A percentile compares a stretch with the other conserved stretches of the same genome.
phyloP scores from a whole-genome alignment of 1,140 invertebrate species.

The Lordiphosa clarofinis region DNA sequence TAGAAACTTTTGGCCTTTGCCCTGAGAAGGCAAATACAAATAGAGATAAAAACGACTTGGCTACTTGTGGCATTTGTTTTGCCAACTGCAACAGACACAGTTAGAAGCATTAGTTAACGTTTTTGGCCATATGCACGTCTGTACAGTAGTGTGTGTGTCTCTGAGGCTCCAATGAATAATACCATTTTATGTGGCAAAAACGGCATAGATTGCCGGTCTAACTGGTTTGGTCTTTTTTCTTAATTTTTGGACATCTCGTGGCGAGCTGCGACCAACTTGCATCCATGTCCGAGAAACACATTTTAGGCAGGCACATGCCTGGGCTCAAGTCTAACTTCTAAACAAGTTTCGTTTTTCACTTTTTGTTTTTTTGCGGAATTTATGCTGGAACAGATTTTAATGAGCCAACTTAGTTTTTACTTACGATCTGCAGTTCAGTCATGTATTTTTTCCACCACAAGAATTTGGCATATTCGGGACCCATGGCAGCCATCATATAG shows the following conservation, averaged over 20 bases:
- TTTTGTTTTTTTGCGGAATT: slow-evolving; percentile 20
- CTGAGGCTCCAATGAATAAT: slow-evolving; percentile 44
- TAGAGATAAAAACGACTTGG: slow-evolving; percentile 38
- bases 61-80: slow-evolving; percentile 44
- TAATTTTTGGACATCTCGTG: slow-evolving; percentile 26
- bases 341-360: slow-evolving; percentile 51
- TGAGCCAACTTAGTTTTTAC: slow-evolving; percentile 55
- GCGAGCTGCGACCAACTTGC: slow-evolving; percentile 31
- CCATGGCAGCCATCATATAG: slow-evolving; percentile 94
- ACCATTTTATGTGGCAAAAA: slow-evolving; percentile 59
- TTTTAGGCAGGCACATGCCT: slow-evolving; percentile 43
- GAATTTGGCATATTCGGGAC: slow-evolving; percentile 93
- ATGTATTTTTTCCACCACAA: slow-evolving; percentile 98
- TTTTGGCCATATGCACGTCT: slow-evolving; percentile 28
- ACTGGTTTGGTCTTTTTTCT: slow-evolving; percentile 56
- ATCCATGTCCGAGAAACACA: slow-evolving; percentile 50
- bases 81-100: slow-evolving; percentile 62
- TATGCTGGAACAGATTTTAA: slow-evolving; percentile 59
- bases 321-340: slow-evolving; percentile 39
- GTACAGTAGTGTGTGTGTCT: slow-evolving; percentile 41
- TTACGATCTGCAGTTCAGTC: slow-evolving; percentile 93
- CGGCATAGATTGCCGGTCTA: slow-evolving; percentile 57
- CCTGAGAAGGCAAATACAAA: slow-evolving; percentile 23
- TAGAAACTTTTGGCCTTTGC: slow-evolving; percentile 40
- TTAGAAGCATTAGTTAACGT: slow-evolving; percentile 67